Conservation (phyloP, 2,888 invertebrate species). For the Ceramica pisi region DNA sequence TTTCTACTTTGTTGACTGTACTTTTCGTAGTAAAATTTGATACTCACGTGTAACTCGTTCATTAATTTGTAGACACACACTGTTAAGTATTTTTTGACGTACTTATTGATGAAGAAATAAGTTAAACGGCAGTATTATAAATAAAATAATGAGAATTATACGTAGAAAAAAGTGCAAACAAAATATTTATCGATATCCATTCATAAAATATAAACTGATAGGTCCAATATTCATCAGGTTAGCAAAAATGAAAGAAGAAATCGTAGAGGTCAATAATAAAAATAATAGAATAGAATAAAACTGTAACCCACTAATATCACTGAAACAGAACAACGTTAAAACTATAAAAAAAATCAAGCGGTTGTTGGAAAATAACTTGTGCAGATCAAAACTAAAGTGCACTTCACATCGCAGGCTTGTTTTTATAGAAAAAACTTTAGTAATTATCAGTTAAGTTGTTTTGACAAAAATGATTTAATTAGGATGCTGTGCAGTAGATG, state of each 20-base stretch:
- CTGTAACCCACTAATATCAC: background rate
- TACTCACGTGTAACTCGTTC: background rate
- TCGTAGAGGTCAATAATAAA: background rate
- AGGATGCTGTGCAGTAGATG: no score
- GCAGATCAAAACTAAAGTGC: background rate
- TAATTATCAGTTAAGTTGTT: no score
- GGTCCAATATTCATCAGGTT: background rate
- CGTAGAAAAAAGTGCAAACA: no score
- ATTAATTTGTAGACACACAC: background rate
- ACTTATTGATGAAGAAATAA: background rate
- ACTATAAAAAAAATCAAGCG: background rate
- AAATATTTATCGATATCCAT: background rate
- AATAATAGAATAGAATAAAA: background rate
- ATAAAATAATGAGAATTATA: no score
- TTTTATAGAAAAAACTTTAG: background rate
- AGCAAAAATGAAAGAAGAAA: background rate
- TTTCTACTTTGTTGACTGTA: conserved; percentile 10
- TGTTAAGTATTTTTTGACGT: background rate
- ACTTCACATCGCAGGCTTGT: background rate
- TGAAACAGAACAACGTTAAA: background rate
- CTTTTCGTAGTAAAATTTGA: background rate
- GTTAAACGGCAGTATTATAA: no score
- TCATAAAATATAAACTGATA: background rate
- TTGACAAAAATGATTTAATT: no score
- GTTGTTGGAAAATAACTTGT: background rate